A percentile compares a stretch with the other conserved stretches of the same genome.
These are phyloP conservation scores for Rhinogobio ventralis DNA, from an alignment of 2,797 vertebrate genomes.

Conservation along the genomic window DNA sequence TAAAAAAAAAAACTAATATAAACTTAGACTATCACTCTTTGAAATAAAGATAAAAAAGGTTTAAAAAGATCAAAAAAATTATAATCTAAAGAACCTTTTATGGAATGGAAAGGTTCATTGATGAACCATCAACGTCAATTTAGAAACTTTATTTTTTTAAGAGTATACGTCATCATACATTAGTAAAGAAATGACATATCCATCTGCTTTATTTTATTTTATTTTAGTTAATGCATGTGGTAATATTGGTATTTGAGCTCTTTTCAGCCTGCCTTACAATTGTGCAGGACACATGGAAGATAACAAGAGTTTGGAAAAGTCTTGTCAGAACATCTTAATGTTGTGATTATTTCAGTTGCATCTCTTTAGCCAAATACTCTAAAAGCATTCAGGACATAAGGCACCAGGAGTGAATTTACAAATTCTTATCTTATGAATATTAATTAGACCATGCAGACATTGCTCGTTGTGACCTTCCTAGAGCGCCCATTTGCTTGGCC, in stretches of 20 bases:
- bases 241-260: not conserved
- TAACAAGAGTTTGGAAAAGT: not conserved
- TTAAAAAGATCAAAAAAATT: too few species aligned
- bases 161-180: too few species aligned
- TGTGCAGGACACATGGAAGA: not conserved
- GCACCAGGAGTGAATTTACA: not conserved
- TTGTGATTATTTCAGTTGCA: not conserved
- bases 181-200: not conserved
- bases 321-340: not conserved
- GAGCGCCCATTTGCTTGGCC: not conserved
- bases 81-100: not conserved
- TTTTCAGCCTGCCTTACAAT: not conserved
- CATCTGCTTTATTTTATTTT: not conserved
- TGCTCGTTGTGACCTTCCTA: slow-evolving; percentile 10
- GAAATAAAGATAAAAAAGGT: not conserved
- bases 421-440: not conserved
- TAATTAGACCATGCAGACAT: not conserved
- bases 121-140: too few species aligned
- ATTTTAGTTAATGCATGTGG: not conserved
- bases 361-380: not conserved
- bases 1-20: too few species aligned
- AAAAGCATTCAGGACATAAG: not conserved
- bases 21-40: not conserved
- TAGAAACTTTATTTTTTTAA: not conserved
- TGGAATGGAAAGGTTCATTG: not conserved